Evolutionary conservation across 2,113 vertebrate species (phyloP).

Genomic region (Thermophis baileyi): DNA sequence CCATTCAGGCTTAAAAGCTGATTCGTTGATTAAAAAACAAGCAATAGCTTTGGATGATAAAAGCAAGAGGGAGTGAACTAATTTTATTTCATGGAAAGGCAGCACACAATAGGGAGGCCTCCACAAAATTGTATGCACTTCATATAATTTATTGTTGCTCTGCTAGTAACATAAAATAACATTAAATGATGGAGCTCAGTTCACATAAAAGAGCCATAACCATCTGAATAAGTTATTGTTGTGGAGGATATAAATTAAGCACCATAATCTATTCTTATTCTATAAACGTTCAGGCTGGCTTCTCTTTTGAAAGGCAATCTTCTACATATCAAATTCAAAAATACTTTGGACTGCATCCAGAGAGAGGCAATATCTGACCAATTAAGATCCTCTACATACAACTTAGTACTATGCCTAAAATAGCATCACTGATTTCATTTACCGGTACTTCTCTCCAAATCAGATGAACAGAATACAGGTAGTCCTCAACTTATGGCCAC

Average conservation of each 20-base stretch:
- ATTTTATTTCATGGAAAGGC: neutral
- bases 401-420: neutral
- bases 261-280: neutral
- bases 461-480: neutral
- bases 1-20: neutral
- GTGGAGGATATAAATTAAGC: neutral
- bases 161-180: neutral
- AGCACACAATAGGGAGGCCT: neutral
- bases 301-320: neutral
- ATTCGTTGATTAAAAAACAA: neutral
- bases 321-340: neutral
- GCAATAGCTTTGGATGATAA: neutral
- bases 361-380: neutral
- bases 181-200: neutral
- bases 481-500: neutral
- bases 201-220: neutral
- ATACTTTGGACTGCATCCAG: neutral
- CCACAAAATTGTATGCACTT: neutral
- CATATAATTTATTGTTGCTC: neutral
- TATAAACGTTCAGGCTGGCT: neutral
- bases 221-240: neutral
- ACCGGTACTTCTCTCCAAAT: neutral
- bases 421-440: neutral
- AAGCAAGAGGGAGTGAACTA: neutral
- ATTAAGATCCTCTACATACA: neutral